Percentiles rank a stretch among this genome's conserved stretches.
Evolutionary conservation across 2,113 vertebrate species (phyloP).

Genomic region (Elgaria multicarinata): DNA sequence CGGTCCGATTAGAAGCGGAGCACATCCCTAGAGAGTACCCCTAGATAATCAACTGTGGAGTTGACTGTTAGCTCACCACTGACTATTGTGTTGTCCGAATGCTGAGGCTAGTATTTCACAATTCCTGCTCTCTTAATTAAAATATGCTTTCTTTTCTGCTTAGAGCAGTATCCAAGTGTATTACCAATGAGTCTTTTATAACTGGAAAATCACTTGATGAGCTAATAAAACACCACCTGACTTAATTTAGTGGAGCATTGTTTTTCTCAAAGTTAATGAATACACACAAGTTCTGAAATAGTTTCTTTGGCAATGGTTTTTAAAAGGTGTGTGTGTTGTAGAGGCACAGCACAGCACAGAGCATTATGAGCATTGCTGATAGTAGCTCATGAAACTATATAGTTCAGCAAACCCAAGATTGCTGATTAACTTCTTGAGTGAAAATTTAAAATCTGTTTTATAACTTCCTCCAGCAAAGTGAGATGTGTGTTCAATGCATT

Average conservation of each 20-base stretch:
- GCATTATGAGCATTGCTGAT: background rate
- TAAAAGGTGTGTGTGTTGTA: background rate
- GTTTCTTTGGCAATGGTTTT: slow-evolving; percentile 30
- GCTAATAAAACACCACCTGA: slow-evolving; percentile 56
- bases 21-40: no score
- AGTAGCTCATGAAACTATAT: background rate
- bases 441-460: background rate
- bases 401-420: background rate
- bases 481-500: background rate
- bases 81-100: no score
- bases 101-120: background rate
- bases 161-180: slow-evolving; percentile 43
- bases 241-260: slow-evolving; percentile 31
- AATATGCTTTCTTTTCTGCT: slow-evolving; percentile 32
- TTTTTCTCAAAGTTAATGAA: slow-evolving; percentile 60
- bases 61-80: no score
- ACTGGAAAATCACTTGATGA: slow-evolving; percentile 44
- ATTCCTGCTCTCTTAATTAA: background rate
- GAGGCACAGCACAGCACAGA: background rate
- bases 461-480: background rate
- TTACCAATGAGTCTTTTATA: slow-evolving; percentile 46
- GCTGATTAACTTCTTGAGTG: background rate
- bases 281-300: background rate
- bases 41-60: no score
- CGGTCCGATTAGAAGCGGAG: no score